A percentile compares a stretch with the other conserved stretches of the same genome.
Conservation (phyloP, 2,888 invertebrate species). For the Tenthredo amoena region DNA sequence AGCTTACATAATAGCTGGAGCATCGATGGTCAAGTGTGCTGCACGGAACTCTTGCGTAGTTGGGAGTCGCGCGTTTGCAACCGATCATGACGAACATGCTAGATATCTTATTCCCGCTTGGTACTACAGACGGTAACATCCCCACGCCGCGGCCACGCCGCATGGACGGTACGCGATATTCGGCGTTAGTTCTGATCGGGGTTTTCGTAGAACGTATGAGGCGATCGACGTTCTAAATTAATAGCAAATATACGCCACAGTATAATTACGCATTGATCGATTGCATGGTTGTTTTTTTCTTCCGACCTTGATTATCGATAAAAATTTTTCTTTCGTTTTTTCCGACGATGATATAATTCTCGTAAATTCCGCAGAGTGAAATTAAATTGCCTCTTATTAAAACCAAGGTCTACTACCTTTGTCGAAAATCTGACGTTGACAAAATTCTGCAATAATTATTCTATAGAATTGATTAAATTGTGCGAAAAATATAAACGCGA, state of each 20-base stretch:
- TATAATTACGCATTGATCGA: neutral
- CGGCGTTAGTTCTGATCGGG: neutral
- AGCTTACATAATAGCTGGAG: conserved; percentile 15
- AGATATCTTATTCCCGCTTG: conserved; percentile 14
- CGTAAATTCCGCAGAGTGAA: neutral
- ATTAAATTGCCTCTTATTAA: neutral
- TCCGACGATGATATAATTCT: neutral
- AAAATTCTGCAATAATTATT: neutral
- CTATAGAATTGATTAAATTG: neutral
- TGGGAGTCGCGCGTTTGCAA: neutral
- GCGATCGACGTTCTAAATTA: neutral
- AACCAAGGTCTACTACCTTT: neutral
- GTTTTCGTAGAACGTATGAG: neutral
- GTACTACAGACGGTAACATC: neutral
- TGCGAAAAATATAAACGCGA: neutral
- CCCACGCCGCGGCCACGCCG: neutral
- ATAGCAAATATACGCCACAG: neutral
- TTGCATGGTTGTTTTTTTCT: neutral
- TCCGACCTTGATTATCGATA: neutral
- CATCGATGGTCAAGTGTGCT: neutral
- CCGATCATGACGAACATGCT: neutral
- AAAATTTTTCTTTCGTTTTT: neutral
- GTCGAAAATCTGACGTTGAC: neutral
- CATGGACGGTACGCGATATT: neutral
- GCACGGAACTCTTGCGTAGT: conserved; percentile 1